Percentiles rank a stretch among this genome's conserved stretches.
phyloP scores from a whole-genome alignment of 2,888 invertebrate genomes.

The Dione juno region DNA sequence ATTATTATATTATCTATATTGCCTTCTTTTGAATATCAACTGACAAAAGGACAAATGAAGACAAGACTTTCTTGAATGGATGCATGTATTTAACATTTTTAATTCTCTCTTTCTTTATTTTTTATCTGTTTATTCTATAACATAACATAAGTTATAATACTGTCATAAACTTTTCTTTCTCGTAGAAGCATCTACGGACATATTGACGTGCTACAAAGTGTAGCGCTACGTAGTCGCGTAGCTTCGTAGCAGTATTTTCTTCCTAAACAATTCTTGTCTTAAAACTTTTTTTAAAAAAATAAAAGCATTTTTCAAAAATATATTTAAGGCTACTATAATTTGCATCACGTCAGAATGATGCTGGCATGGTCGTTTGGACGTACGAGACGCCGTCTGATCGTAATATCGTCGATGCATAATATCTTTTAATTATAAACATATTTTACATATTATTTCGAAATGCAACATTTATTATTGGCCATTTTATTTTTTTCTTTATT shows the following conservation, averaged over 20 bases:
- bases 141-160: conserved; percentile 1
- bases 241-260: conserved; percentile 15
- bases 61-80: background rate
- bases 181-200: conserved; percentile 27
- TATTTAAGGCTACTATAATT: conserved; percentile 6
- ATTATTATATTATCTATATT: conserved; percentile 30
- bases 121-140: background rate
- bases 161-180: conserved; percentile 22
- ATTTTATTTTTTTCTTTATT: background rate
- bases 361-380: background rate
- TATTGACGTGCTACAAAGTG: conserved; percentile 25
- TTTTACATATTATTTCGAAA: no score
- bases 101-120: background rate
- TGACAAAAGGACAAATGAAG: conserved; percentile 1
- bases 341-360: background rate
- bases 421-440: no score
- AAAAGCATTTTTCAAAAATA: conserved; percentile 11
- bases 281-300: conserved; percentile 1
- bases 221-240: conserved; percentile 30
- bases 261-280: conserved; percentile 21
- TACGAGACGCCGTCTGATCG: no score
- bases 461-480: no score
- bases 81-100: background rate
- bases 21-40: background rate
- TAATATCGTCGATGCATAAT: no score